Base-by-base conservation (phyloP, 2,888 invertebrate genomes). In the Linyphia triangularis region DNA sequence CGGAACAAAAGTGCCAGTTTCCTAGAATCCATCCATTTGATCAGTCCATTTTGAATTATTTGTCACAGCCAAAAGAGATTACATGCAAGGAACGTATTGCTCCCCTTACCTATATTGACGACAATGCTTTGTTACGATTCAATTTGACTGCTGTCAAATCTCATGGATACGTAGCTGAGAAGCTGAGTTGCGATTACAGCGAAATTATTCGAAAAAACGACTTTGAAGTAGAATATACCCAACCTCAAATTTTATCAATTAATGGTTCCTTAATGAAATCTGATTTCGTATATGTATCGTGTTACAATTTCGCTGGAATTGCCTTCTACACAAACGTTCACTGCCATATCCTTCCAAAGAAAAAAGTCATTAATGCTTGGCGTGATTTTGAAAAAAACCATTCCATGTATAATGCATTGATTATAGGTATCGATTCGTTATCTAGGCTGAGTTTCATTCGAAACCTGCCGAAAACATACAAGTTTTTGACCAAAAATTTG, bases 381-480 rank as follows among this genome's bases (percentile, higher is more conserved):
- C 16, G 7, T 28, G n/a, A 40, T 24, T n/a, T 24, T n/a, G 19
- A 61, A 3, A 61, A 16, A 28, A 61, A 51, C 1, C 19, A 61
- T 22, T 28, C 26, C 1, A 10, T 19, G 16, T 81, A 89, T 24
- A 89, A 81, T 33, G 81, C 77, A 9, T 22, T 98, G 89, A 93
- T 98, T 37, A 93, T 98, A 89, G 98, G 98, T 13, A 93, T 97
- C 70, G 98, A 98, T 92, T 96, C 97, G 9, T 95, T 98, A 22
- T 98, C 98, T 0, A 94, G 97, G 91, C 93, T 97, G 90, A 97
- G 97, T 93, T 96, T 97, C 91, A 95, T 96, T 90, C 94, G 98
- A 63, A 96, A 96, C 91, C 96, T 98, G 96, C 96, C 96, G 0
- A 94, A 94, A 91, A 96, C 96, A 0, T 93, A 94, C 24, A 92